phyloP scores from a whole-genome alignment of 2,113 vertebrate genomes.

The Pachypanchax playfairii region DNA sequence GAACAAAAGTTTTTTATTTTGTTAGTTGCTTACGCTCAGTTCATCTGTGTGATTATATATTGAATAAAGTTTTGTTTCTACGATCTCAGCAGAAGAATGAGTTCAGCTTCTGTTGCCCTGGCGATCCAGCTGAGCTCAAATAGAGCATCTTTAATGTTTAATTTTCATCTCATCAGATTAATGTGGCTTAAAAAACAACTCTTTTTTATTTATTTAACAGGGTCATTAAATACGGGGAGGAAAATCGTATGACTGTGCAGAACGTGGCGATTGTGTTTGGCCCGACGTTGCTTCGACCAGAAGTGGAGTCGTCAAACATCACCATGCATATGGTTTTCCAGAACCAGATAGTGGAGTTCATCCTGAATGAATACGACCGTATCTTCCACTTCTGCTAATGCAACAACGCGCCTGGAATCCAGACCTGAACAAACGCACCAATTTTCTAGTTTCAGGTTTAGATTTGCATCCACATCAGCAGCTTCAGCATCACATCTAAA shows the following conservation, averaged over 20 bases:
- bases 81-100: too few relatives aligned
- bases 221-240: conserved; percentile 83
- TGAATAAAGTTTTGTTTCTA: too few relatives aligned
- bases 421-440: background rate
- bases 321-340: conserved; percentile 95
- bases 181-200: too few relatives aligned
- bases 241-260: conserved; percentile 94
- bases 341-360: conserved; percentile 95
- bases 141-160: too few relatives aligned
- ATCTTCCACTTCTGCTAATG: conserved; percentile 82
- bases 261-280: conserved; percentile 95
- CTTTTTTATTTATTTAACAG: conserved; percentile 58
- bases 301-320: conserved; percentile 85
- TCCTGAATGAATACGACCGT: conserved; percentile 86
- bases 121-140: too few relatives aligned
- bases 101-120: too few relatives aligned
- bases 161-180: too few relatives aligned
- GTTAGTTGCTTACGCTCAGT: too few relatives aligned
- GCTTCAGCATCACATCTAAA: conserved; percentile 20
- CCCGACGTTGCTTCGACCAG: conserved; percentile 90
- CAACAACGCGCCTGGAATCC: conserved; percentile 14
- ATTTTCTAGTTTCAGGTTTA: conserved; percentile 16
- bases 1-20: too few relatives aligned
- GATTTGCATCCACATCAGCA: conserved; percentile 23
- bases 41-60: too few relatives aligned